A percentile compares a stretch with the other conserved stretches of the same genome.
These are phyloP conservation scores for Uropsilus gracilis DNA, from an alignment of 2,113 vertebrate species.

Conservation along the genomic window DNA sequence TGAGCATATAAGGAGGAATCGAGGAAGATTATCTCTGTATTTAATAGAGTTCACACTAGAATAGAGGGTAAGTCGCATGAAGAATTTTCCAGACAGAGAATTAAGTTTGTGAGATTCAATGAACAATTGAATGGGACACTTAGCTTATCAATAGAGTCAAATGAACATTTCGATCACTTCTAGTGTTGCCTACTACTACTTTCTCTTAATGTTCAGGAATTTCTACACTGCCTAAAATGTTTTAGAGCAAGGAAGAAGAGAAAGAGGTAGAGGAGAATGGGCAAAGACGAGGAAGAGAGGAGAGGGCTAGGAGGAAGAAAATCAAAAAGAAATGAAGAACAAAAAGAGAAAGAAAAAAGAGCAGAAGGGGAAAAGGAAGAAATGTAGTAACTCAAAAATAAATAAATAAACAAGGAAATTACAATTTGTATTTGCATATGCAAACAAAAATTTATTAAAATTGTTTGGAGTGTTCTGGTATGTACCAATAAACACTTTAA, in stretches of 20 bases:
- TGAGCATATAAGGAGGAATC: not conserved
- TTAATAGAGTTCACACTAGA: not conserved
- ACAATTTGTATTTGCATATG: not conserved
- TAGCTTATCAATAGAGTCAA: too few species aligned
- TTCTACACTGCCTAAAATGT: too few species aligned
- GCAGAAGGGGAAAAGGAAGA: not conserved
- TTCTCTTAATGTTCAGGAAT: too few species aligned
- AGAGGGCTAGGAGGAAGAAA: too few species aligned
- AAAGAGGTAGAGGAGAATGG: not conserved
- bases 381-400: not conserved
- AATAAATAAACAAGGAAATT: too few species aligned
- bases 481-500: not conserved
- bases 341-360: not conserved
- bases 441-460: not conserved
- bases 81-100: too few species aligned
- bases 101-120: too few species aligned
- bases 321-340: not conserved
- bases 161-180: too few species aligned
- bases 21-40: not conserved
- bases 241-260: too few species aligned
- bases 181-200: too few species aligned
- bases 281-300: accelerated
- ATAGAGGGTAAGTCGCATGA: not conserved
- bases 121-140: too few species aligned
- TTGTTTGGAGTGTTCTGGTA: not conserved